Percentiles rank a stretch among this genome's conserved stretches.
phyloP scores from a whole-genome alignment of 2,888 invertebrate genomes.

The Choreutis nemorana region DNA sequence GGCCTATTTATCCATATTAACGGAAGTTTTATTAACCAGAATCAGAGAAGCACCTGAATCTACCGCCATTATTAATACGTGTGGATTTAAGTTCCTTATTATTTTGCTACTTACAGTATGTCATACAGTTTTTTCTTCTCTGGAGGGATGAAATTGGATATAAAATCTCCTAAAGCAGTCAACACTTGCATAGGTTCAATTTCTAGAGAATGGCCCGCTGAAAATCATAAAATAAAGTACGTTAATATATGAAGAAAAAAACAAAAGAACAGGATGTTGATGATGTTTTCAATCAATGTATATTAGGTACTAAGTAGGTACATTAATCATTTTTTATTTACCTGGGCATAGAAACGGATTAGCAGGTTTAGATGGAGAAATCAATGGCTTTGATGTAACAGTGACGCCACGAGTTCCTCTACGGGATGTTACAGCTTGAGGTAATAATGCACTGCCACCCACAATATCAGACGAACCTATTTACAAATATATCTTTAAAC shows the following conservation, averaged over 20 bases:
- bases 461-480: too few relatives aligned
- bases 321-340: conserved; percentile 15
- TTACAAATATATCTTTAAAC: too few relatives aligned
- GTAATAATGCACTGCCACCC: conserved; percentile 16
- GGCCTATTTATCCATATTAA: too few relatives aligned
- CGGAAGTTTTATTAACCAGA: too few relatives aligned
- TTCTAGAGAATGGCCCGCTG: conserved; percentile 69
- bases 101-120: conserved; percentile 34
- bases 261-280: too few relatives aligned
- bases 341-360: conserved; percentile 44
- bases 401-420: conserved; percentile 39
- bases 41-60: too few relatives aligned
- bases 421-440: too few relatives aligned
- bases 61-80: too few relatives aligned
- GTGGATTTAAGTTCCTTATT: too few relatives aligned
- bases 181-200: conserved; percentile 74
- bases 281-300: too few relatives aligned
- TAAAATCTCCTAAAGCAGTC: conserved; percentile 71
- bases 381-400: conserved; percentile 26
- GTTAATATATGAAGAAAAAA: background rate
- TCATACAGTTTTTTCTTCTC: conserved; percentile 44
- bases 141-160: conserved; percentile 47
- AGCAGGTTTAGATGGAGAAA: conserved; percentile 14
- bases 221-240: conserved; percentile 11
- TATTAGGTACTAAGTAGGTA: conserved; percentile 1